phyloP scores from a whole-genome alignment of 64 coral and sea anemone genomes.

The Montipora foliosa region DNA sequence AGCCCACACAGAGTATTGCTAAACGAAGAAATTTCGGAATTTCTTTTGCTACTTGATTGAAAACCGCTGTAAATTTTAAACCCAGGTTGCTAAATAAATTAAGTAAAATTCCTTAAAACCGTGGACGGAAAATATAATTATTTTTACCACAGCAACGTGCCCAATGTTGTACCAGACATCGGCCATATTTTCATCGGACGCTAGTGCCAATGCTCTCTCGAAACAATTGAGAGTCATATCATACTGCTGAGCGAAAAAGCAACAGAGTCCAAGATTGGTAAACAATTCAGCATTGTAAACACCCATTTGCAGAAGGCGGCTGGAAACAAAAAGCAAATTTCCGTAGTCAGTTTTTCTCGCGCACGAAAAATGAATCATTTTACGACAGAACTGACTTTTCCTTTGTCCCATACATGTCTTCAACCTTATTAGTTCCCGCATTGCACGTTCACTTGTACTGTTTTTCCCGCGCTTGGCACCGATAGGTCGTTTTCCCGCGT shows the following conservation, averaged over 20 bases:
- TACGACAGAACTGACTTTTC: too few relatives aligned
- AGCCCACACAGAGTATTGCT: too few relatives aligned
- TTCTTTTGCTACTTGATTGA: too few relatives aligned
- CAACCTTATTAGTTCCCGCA: background rate
- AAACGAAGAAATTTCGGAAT: too few relatives aligned
- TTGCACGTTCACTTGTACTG: background rate
- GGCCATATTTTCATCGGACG: conserved; percentile 98
- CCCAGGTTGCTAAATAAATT: too few relatives aligned
- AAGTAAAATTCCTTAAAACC: background rate
- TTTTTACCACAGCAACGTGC: conserved; percentile 91
- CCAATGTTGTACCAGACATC: conserved; percentile 99
- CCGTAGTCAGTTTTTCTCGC: too few relatives aligned
- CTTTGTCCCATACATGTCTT: too few relatives aligned
- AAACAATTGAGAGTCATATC: conserved; percentile 98
- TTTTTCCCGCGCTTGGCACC: background rate
- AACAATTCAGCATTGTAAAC: conserved; percentile 99
- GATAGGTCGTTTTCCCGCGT: background rate
- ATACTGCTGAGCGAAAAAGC: conserved; percentile 97
- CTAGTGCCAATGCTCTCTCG: conserved; percentile 88
- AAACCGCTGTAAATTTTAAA: too few relatives aligned
- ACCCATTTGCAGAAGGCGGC: conserved; percentile 97
- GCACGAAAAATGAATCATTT: background rate
- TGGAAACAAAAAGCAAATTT: conserved; percentile 16
- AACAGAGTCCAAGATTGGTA: conserved; percentile 95
- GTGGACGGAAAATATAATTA: background rate